A percentile compares a stretch with the other conserved stretches of the same genome.
phyloP scores from a whole-genome alignment of 2,797 vertebrate species.

The Semaprochilodus insignis region DNA sequence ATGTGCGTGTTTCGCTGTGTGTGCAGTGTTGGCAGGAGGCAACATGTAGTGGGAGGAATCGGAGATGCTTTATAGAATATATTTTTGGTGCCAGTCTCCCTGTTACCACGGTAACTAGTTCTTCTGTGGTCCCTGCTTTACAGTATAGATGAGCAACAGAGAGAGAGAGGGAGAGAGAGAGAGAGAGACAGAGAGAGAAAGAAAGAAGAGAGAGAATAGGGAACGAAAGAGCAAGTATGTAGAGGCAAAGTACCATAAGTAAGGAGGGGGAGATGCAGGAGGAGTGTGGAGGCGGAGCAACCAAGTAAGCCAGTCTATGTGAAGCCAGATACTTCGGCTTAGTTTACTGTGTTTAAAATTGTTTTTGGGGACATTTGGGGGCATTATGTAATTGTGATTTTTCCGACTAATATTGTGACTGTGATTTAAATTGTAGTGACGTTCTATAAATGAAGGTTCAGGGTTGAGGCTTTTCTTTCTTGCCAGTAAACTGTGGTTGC shows the following conservation, averaged over 20 bases:
- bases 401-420: no score
- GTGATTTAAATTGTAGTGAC: no score
- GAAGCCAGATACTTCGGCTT: background rate
- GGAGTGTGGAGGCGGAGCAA: slow-evolving; percentile 8
- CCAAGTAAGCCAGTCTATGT: background rate
- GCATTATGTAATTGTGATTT: no score
- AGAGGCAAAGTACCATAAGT: background rate
- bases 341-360: background rate
- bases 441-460: no score
- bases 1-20: slow-evolving; percentile 10
- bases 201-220: slow-evolving; percentile 25
- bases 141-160: slow-evolving; percentile 65
- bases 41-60: slow-evolving; percentile 71
- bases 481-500: no score
- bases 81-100: slow-evolving; percentile 81
- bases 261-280: background rate
- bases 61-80: slow-evolving; percentile 78
- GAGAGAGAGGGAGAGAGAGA: slow-evolving; percentile 25
- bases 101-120: slow-evolving; percentile 82
- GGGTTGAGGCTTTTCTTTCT: no score
- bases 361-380: no score
- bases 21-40: slow-evolving; percentile 53
- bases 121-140: slow-evolving; percentile 71
- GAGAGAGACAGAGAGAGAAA: slow-evolving; percentile 34
- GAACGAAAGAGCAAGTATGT: background rate